A percentile compares a stretch with the other conserved stretches of the same genome.
These are phyloP conservation scores for Gonatopus flavifemur DNA, from an alignment of 1,140 invertebrate species.

Conservation along the genomic window DNA sequence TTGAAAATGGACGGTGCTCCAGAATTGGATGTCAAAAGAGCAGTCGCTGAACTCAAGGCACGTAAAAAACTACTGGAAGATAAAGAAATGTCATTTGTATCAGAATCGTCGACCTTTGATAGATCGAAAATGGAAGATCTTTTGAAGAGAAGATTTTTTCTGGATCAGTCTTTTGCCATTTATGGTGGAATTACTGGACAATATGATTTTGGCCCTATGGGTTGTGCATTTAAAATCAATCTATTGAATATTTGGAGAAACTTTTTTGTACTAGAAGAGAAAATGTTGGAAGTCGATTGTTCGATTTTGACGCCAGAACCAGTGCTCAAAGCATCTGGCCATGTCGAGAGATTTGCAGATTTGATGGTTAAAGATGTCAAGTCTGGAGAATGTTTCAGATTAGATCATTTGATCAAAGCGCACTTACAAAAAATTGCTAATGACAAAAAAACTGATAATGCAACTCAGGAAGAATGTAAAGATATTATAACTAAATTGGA, in stretches of 20 bases:
- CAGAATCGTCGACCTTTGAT: conserved; percentile 80
- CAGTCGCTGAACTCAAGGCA: conserved; percentile 88
- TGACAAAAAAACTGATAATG: conserved; percentile 79
- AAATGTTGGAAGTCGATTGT: conserved; percentile 98
- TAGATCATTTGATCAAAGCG: conserved; percentile 98
- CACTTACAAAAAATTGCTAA: conserved; percentile 85
- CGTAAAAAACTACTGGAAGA: conserved; percentile 93
- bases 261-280: conserved; percentile 96
- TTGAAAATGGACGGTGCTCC: conserved; percentile 84
- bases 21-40: conserved; percentile 90
- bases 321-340: conserved; percentile 96
- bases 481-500: conserved; percentile 84
- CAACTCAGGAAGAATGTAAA: conserved; percentile 74
- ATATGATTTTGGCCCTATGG: conserved; percentile 99
- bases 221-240: conserved; percentile 96
- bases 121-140: conserved; percentile 95
- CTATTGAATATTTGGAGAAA: conserved; percentile 92
- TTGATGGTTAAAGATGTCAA: conserved; percentile 98
- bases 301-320: conserved; percentile 95
- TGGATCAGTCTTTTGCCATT: conserved; percentile 98
- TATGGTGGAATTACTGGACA: conserved; percentile 93
- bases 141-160: conserved; percentile 96
- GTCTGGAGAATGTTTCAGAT: conserved; percentile 93
- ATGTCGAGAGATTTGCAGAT: conserved; percentile 98
- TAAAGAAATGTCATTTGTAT: conserved; percentile 84